Evolutionary conservation across 2,797 vertebrate species (phyloP).

Genomic region (Bradypus variegatus): DNA sequence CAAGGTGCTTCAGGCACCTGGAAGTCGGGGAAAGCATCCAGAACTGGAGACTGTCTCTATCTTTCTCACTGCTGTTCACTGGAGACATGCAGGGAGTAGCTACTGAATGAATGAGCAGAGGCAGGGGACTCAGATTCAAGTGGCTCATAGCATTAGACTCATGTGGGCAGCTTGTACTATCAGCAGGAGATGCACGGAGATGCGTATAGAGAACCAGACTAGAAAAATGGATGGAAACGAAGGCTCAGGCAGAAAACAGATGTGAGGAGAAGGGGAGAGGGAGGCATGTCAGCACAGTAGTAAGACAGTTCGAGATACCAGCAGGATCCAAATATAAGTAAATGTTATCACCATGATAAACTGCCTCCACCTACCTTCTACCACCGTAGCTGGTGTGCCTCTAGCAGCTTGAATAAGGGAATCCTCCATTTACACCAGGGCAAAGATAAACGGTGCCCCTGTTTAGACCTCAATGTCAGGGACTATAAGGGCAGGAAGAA

Average conservation of each 20-base stretch:
- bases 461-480: accelerated
- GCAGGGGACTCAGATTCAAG: not conserved
- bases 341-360: not conserved
- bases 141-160: not conserved
- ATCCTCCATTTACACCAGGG: not conserved
- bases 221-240: not conserved
- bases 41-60: not conserved
- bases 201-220: not conserved
- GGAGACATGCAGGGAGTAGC: not conserved
- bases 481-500: not conserved
- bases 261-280: not conserved
- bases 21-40: not conserved
- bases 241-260: not conserved
- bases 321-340: not conserved
- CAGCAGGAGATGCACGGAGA: not conserved
- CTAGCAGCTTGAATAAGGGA: not conserved
- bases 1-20: too few relatives aligned
- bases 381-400: not conserved
- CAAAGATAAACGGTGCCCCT: not conserved
- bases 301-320: not conserved
- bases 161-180: not conserved
- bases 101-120: not conserved
- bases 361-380: not conserved
- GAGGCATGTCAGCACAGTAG: not conserved
- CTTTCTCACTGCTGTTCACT: not conserved